Base-by-base conservation (phyloP, 2,797 vertebrate species). In the Pristis pectinata region DNA sequence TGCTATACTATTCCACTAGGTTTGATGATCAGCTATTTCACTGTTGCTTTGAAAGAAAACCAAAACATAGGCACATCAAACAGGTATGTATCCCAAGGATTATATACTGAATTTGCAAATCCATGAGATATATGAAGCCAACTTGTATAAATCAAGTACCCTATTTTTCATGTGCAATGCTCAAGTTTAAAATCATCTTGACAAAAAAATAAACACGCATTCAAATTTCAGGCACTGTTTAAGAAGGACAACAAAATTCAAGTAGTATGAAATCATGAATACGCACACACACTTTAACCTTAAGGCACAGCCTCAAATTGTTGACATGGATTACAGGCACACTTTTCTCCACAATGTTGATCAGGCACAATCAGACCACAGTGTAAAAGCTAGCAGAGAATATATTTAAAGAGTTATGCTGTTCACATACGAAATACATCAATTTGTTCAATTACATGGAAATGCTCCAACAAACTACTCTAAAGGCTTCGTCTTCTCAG, bases 361-460 rank as follows among this genome's bases (percentile, higher is more conserved):
- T n/a, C 85, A 89, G 34, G 15, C n/a, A 89, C 56, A 89, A 61
- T 61, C 59, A 61, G 13, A n/a, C 85, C 59, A 64, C 85, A 37
- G 59, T 22, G 15, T 89, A 89, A 89, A 79, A 89, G 85, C 85
- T 37, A 64, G 85, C 85, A 64, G 11, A 85, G 82, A 56, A 27
- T 56, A 85, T 85, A 56, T 85, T 56, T 85, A 56, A 85, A 85
- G 41, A 37, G 67, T 30, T 41, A 70, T 37, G 74, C 10, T 93
- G 67, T 53, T 89, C 56, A 19, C 10, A 30, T 53, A 53, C 13
- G 37, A 53, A 72, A 49, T 41, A 27, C n/a, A 34, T 74, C 41
- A 72, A 93, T 53, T 64, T 44, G 93, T 93, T 74, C 30, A 72
- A 74, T 93, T 74, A 74, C 41, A 93, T 74, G 92, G 64, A 74